Base-by-base conservation (phyloP, 2,113 vertebrate species). In the Protomyctophum bolini region DNA sequence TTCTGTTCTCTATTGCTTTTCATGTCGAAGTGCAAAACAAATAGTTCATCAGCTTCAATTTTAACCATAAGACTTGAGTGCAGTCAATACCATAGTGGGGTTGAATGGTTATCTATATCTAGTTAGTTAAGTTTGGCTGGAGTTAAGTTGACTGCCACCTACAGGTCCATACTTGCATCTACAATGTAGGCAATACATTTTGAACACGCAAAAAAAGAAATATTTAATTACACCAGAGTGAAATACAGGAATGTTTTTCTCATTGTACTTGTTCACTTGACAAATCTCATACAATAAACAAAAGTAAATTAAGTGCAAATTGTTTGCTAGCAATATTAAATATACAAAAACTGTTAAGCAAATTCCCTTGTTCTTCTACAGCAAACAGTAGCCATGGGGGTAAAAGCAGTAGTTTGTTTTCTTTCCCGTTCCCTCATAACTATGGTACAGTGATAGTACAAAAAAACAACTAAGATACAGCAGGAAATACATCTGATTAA, bases 281-380 rank as follows among this genome's bases (percentile, higher is more conserved):
- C 83, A 87, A 88, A 87, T 84, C 76, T 77, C 79, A 91, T 88
- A 89, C 88, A 87, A 87, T 92, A 90, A 91, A 85, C 74, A 80
- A 88, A 76, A 90, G 73, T 81, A 84, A 83, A 89, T 92, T 92
- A 94, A 94, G 93, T 94, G 93, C 93, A 94, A 94, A 94, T 91
- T 86, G 85, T 90, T 90, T 92, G 92, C 92, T 92, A 92, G 87
- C 83, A 59, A 89, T 83, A 85, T 86, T 91, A 86, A 86, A 88
- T 89, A 70, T 85, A 82, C 83, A 89, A 82, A 82, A 87, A 88
- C 75, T 79, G 69, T 85, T 86, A 48, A 85, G 71, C 81, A 82
- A 79, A 80, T 82, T 91, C 88, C 90, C 89, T 92, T 91, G 85
- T 91, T 91, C 87, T 87, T 92, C 88, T 91, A 90, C 89, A 93